phyloP scores from a whole-genome alignment of 2,797 vertebrate species.

The Poeciliopsis gracilis region DNA sequence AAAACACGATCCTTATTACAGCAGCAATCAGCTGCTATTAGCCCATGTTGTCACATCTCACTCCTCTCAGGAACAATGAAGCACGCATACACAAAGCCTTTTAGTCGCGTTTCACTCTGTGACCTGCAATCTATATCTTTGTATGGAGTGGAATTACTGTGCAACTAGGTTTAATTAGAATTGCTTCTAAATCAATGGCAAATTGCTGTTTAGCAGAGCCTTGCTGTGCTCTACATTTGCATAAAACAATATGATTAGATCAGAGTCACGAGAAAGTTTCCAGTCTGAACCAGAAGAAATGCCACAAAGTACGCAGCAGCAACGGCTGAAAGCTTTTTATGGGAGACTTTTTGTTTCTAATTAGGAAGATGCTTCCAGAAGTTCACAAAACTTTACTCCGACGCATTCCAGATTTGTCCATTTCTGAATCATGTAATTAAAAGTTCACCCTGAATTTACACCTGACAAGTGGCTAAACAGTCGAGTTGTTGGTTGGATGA shows the following conservation, averaged over 20 bases:
- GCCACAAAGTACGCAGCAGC: slow-evolving; percentile 1
- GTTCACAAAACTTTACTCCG: slow-evolving; percentile 7
- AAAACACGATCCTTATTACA: slow-evolving; percentile 64
- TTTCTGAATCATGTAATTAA: neutral
- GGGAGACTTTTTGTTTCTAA: neutral
- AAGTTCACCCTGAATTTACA: neutral
- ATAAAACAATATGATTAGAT: slow-evolving; percentile 37
- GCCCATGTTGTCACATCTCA: slow-evolving; percentile 60
- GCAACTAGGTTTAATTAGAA: slow-evolving; percentile 53
- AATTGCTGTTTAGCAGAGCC: slow-evolving; percentile 43
- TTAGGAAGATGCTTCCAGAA: slow-evolving; percentile 22
- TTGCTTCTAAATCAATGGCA: slow-evolving; percentile 32
- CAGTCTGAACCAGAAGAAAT: slow-evolving; percentile 5
- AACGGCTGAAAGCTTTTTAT: neutral
- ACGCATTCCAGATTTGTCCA: neutral
- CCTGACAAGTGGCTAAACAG: neutral
- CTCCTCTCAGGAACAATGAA: slow-evolving; percentile 58
- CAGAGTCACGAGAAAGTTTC: slow-evolving; percentile 11
- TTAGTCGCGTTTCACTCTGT: slow-evolving; percentile 36
- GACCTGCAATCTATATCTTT: slow-evolving; percentile 44
- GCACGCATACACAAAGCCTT: slow-evolving; percentile 38
- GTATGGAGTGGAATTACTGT: slow-evolving; percentile 35
- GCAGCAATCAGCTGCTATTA: slow-evolving; percentile 74
- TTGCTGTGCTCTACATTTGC: slow-evolving; percentile 33
- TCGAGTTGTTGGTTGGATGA: neutral